phyloP scores from a whole-genome alignment of 2,797 vertebrate genomes.

The Australoheros facetus region DNA sequence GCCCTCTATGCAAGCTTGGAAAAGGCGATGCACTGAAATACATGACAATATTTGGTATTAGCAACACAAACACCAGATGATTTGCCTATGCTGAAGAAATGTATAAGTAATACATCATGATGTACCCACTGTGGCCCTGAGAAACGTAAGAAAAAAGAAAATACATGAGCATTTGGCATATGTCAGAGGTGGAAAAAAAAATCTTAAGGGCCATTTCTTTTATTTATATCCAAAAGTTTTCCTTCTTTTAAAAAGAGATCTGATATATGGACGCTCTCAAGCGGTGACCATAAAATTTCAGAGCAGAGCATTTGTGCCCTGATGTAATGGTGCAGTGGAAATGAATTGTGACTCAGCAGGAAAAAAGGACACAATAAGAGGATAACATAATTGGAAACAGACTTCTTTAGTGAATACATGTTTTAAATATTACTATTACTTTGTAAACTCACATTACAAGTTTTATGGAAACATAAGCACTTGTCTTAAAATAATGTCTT shows the following conservation, averaged over 20 bases:
- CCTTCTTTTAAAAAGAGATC: background rate
- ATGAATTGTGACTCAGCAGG: background rate
- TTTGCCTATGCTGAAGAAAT: background rate
- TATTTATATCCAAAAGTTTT: no score
- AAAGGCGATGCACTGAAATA: constrained; percentile 16
- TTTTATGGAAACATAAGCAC: background rate
- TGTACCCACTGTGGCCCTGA: background rate
- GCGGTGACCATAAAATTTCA: background rate
- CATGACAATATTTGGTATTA: background rate
- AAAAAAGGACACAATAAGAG: background rate
- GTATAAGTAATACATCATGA: background rate
- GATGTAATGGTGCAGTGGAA: background rate
- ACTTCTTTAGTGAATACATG: background rate
- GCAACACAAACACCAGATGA: background rate
- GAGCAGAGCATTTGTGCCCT: background rate
- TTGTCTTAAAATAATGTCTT: background rate
- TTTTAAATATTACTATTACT: background rate
- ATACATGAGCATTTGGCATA: constrained; percentile 32
- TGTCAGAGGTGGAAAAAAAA: background rate
- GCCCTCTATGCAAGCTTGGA: background rate
- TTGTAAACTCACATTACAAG: background rate
- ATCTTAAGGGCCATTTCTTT: no score
- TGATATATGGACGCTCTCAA: background rate
- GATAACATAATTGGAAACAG: background rate
- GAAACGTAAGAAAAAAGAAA: background rate